These are phyloP conservation scores for Oeneis ivallda DNA, from an alignment of 2,888 invertebrate species.

Conservation along the genomic window DNA sequence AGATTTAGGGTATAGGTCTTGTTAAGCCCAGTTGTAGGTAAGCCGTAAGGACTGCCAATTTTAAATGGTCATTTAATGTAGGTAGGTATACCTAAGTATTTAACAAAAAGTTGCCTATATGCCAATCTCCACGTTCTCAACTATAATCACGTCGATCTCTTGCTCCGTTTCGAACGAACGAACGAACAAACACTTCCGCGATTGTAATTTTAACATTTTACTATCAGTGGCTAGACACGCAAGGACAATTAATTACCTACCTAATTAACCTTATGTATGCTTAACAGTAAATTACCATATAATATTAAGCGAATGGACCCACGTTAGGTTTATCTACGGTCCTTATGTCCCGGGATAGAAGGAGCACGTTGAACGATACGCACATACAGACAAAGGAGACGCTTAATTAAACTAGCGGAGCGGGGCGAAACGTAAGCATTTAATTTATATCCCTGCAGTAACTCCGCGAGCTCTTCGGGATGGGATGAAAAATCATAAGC, in stretches of 20 bases:
- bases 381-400: slow-evolving; percentile 76
- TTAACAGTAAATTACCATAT: slow-evolving; percentile 14
- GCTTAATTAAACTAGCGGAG: slow-evolving; percentile 80
- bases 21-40: too few relatives aligned
- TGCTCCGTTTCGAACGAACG: too few relatives aligned
- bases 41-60: too few relatives aligned
- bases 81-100: too few relatives aligned
- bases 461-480: slow-evolving; percentile 71
- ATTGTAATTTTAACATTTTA: too few relatives aligned
- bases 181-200: too few relatives aligned
- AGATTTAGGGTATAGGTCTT: too few relatives aligned
- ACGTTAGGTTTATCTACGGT: slow-evolving; percentile 28
- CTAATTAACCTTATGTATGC: slow-evolving; percentile 7
- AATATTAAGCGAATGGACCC: slow-evolving; percentile 19
- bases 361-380: slow-evolving; percentile 73
- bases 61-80: too few relatives aligned
- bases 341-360: slow-evolving; percentile 54
- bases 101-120: too few relatives aligned
- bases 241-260: slow-evolving; percentile 5
- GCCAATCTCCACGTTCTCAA: too few relatives aligned
- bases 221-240: not conserved
- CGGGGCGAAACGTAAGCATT: slow-evolving; percentile 80
- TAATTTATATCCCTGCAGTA: slow-evolving; percentile 81
- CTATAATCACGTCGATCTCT: too few relatives aligned
- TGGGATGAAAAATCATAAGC: slow-evolving; percentile 52